Evolutionary conservation across 2,113 vertebrate genomes (phyloP), one percentile per base, ranked within the genome.

Genomic region (Notarius lentiginosus): DNA sequence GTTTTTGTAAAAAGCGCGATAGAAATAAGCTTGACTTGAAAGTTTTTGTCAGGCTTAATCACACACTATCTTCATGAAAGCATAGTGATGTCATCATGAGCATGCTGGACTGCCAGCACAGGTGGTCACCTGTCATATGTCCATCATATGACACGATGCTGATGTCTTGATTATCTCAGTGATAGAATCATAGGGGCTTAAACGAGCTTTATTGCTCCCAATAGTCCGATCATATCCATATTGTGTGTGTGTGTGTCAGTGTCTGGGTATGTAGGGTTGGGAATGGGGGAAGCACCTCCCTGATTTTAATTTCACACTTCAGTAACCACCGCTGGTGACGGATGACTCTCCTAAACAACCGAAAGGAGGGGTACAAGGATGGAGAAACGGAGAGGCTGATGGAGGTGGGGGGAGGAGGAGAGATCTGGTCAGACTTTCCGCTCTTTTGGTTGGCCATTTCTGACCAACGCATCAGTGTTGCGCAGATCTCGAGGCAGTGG

Each of bases 291-390:
- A 87, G 70, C 56, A 90, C 70, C 84, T 84, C 83, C 85, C 91
- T 89, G 94, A 96, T 96, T 97, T 96, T 96, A 97, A 97, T 97
- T 97, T 97, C 96, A 97, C 94, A 93, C 93, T 92, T 94, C 92
- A 95, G 93, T 92, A 91, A 92, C 93, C 93, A 76, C 93, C 87
- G 88, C 90, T 95, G 94, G 94, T 96, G 97, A 97, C 93, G 75
- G 95, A 97, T 97, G 95, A 95, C 87, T 93, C 95, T 93, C 92
- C 93, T 92, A 94, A 90, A 93, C 66, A 90, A 89, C 70, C 88
- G 91, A 86, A 89, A 86, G 87, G 87, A 65, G 83, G 86, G 85
- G 75, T 75, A n/a, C 3, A 80, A 53, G 56, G 15, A 72, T 14
- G 51, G 84, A 27, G 82, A 81, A 79, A 49, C 41, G 47, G 86